phyloP scores from a whole-genome alignment of 2,113 vertebrate genomes.

The Pogona vitticeps region DNA sequence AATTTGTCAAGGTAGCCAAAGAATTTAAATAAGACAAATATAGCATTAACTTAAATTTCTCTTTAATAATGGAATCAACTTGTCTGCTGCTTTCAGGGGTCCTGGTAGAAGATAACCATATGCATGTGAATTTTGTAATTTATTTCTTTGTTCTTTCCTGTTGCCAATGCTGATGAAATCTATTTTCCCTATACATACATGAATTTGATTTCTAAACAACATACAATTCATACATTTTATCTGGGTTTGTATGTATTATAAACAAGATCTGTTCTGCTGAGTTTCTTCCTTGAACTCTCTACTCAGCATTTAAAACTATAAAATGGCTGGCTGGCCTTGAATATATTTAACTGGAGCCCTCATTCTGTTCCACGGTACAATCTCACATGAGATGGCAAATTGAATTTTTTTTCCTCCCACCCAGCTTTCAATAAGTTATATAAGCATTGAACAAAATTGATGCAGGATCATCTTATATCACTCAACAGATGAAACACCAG shows the following conservation, averaged over 20 bases:
- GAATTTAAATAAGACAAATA: background rate
- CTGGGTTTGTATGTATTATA: background rate
- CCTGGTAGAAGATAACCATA: background rate
- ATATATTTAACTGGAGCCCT: background rate
- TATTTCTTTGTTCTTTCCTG: background rate
- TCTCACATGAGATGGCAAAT: too few relatives aligned
- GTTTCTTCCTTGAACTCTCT: background rate
- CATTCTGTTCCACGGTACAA: too few relatives aligned
- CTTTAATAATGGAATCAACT: background rate
- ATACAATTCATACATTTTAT: background rate
- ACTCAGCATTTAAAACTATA: background rate
- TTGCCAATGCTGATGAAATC: too few relatives aligned
- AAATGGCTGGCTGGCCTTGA: background rate
- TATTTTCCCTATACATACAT: background rate
- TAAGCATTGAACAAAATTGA: too few relatives aligned
- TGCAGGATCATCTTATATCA: too few relatives aligned
- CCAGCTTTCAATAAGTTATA: too few relatives aligned
- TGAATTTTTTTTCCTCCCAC: too few relatives aligned
- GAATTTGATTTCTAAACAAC: background rate
- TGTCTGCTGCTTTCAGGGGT: too few relatives aligned
- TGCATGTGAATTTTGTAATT: background rate
- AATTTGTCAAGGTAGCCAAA: background rate
- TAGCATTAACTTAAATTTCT: background rate
- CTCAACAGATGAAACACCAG: too few relatives aligned
- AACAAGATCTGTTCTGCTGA: background rate